phyloP scores from a whole-genome alignment of 2,113 vertebrate genomes.

The Sinocyclocheilus rhinocerous region DNA sequence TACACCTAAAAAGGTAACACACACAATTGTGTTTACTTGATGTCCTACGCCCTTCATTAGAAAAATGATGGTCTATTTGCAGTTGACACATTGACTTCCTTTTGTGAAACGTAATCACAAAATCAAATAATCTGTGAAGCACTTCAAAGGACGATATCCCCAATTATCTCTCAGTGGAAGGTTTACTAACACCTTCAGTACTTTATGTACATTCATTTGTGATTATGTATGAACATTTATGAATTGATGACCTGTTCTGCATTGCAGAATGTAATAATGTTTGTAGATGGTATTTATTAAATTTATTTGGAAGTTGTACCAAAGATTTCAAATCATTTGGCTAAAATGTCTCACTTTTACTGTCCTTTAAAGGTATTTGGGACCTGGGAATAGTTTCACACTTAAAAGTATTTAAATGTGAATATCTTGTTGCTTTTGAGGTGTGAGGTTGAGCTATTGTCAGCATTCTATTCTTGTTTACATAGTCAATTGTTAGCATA shows the following conservation, averaged over 20 bases:
- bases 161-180: not conserved
- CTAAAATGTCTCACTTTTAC: not conserved
- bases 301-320: not conserved
- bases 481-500: conserved; percentile 1
- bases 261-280: not conserved
- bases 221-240: conserved; percentile 5
- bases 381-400: not conserved
- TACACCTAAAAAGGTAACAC: conserved; percentile 90
- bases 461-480: not conserved
- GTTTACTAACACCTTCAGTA: not conserved
- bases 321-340: not conserved
- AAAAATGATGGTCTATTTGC: not conserved
- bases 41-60: not conserved
- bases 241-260: not conserved
- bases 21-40: not conserved
- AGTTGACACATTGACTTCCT: conserved; percentile 5
- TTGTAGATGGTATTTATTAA: not conserved
- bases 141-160: not conserved
- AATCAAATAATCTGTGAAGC: conserved; percentile 12
- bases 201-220: not conserved
- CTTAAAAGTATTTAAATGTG: not conserved
- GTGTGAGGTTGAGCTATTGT: conserved; percentile 11
- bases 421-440: not conserved
- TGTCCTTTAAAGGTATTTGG: not conserved
- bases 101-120: conserved; percentile 2